Conservation (phyloP, 2,888 invertebrate genomes). For the Cheilosia scutellata region DNA sequence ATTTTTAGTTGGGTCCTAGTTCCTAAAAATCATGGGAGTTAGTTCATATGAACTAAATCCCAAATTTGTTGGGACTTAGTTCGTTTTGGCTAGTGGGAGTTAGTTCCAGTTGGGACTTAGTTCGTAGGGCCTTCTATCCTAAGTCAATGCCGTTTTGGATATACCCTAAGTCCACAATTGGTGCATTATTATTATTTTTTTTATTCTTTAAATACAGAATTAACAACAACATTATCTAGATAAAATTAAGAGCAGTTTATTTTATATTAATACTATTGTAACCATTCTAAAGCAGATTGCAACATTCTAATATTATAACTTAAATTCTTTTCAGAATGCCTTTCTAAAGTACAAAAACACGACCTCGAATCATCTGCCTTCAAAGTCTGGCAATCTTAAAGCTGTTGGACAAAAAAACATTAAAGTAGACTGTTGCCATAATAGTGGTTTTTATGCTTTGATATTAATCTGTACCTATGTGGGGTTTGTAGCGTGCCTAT, state of each 20-base stretch:
- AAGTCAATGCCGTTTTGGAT: too few relatives aligned
- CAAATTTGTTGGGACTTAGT: too few relatives aligned
- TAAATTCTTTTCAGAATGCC: slow-evolving; percentile 64
- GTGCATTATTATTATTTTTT: too few relatives aligned
- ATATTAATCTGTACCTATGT: slow-evolving; percentile 85
- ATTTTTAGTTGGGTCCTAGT: too few relatives aligned
- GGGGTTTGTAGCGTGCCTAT: slow-evolving; percentile 84
- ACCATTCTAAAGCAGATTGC: not conserved
- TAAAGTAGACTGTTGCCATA: slow-evolving; percentile 76
- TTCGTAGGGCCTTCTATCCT: too few relatives aligned
- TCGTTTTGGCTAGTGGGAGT: too few relatives aligned
- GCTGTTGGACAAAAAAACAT: slow-evolving; percentile 74
- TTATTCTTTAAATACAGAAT: too few relatives aligned
- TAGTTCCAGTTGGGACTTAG: too few relatives aligned
- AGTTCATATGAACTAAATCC: too few relatives aligned
- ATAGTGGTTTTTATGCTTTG: slow-evolving; percentile 84
- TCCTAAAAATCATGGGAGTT: too few relatives aligned
- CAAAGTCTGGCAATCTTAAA: slow-evolving; percentile 74
- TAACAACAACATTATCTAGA: too few relatives aligned
- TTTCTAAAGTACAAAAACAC: slow-evolving; percentile 76
- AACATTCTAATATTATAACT: not conserved
- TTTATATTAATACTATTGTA: not conserved
- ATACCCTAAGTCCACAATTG: too few relatives aligned
- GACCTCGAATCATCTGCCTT: slow-evolving; percentile 76
- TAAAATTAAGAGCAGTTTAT: not conserved